These are phyloP conservation scores for Bradysia coprophila DNA, from an alignment of 1,140 invertebrate species.

Conservation along the genomic window DNA sequence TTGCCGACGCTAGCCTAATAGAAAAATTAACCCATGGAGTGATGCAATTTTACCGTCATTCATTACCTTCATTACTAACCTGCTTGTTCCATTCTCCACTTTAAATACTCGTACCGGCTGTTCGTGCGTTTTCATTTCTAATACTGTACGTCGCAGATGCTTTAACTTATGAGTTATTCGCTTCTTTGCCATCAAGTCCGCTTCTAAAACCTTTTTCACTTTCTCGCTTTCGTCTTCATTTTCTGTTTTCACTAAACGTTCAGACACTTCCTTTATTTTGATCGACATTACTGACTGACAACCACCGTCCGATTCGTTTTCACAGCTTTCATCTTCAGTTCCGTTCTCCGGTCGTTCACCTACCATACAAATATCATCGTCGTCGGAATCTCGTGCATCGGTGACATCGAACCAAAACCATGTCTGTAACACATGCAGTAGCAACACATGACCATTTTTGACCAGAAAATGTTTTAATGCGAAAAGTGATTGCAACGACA, in stretches of 20 bases:
- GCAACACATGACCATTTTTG: constrained; percentile 42
- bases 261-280: not conserved
- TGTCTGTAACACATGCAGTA: constrained; percentile 43
- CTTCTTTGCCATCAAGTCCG: too few species aligned
- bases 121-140: not conserved
- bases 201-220: too few species aligned
- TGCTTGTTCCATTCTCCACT: constrained; percentile 13
- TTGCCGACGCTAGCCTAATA: constrained; percentile 7
- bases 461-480: constrained; percentile 40
- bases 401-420: constrained; percentile 36
- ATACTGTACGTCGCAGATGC: not conserved
- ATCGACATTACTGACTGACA: too few species aligned
- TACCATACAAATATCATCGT: not conserved
- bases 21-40: not conserved
- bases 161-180: too few species aligned
- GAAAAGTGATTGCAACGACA: constrained; percentile 40
- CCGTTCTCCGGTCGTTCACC: not conserved
- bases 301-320: not conserved
- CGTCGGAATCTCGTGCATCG: constrained; percentile 7
- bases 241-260: too few species aligned
- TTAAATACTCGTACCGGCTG: constrained; percentile 6
- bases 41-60: too few species aligned
- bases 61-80: too few species aligned
- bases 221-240: too few species aligned
- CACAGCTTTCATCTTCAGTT: not conserved